A percentile compares a stretch with the other conserved stretches of the same genome.
Conservation (phyloP, 2,797 vertebrate species). For the Octomys mimax region DNA sequence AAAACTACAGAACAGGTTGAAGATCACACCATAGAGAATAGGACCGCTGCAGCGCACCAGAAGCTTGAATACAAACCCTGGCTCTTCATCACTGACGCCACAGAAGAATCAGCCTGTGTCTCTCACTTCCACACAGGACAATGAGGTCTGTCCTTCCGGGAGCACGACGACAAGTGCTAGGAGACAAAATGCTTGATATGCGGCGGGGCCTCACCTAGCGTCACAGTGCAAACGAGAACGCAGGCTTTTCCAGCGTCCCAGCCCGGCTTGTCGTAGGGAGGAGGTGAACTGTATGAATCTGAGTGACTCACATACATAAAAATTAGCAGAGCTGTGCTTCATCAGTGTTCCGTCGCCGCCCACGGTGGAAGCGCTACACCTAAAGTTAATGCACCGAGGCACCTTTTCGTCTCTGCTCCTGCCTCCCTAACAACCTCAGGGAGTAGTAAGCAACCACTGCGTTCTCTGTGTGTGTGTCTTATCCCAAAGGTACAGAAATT, state of each 20-base stretch:
- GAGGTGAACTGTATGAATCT: not conserved
- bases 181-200: not conserved
- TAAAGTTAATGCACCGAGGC: not conserved
- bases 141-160: not conserved
- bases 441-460: conserved; percentile 29
- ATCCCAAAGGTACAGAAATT: conserved; percentile 50
- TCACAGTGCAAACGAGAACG: conserved; percentile 10
- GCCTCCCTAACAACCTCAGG: not conserved
- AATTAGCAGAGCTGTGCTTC: not conserved
- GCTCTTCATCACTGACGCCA: not conserved
- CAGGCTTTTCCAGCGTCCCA: not conserved
- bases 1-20: not conserved
- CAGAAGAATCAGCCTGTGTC: not conserved
- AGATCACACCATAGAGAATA: not conserved
- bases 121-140: not conserved
- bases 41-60: not conserved
- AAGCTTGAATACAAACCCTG: not conserved
- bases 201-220: not conserved
- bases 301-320: not conserved
- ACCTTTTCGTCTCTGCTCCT: not conserved
- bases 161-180: not conserved
- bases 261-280: not conserved
- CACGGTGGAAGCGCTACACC: conserved; percentile 2
- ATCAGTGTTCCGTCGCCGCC: not conserved
- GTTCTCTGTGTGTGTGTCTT: conserved; percentile 51